A percentile compares a stretch with the other conserved stretches of the same genome.
phyloP scores from a whole-genome alignment of 2,797 vertebrate genomes.

The Sebastes diploproa region DNA sequence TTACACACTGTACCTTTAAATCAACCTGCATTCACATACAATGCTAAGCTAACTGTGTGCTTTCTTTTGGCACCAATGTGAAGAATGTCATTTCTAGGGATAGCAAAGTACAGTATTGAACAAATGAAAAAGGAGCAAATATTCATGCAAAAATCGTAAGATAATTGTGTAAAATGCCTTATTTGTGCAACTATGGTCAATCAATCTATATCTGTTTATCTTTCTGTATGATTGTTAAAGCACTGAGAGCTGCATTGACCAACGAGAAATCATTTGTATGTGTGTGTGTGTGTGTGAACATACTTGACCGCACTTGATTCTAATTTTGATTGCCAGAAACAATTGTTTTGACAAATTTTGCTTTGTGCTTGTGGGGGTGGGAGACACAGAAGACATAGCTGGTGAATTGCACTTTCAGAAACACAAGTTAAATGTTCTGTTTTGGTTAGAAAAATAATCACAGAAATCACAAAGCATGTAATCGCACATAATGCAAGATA shows the following conservation, averaged over 20 bases:
- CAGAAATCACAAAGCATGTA: neutral
- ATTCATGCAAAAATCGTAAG: too few species aligned
- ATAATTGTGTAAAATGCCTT: neutral
- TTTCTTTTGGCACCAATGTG: neutral
- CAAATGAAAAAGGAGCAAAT: neutral
- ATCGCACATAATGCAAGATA: conserved; percentile 16
- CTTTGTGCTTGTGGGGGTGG: neutral
- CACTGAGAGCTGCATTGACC: too few species aligned
- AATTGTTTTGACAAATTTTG: neutral
- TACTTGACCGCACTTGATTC: neutral
- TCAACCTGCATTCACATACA: neutral
- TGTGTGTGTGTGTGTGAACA: neutral
- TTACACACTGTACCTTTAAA: neutral
- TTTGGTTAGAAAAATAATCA: neutral
- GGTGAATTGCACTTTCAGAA: neutral
- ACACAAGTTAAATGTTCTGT: neutral
- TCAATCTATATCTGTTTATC: neutral
- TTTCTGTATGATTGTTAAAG: neutral
- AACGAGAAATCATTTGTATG: too few species aligned
- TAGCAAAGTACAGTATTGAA: neutral
- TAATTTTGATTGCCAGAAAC: neutral
- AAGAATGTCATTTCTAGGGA: too few species aligned
- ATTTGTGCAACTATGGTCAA: neutral
- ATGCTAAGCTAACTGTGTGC: neutral
- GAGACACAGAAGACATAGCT: neutral